Percentiles rank a stretch among this genome's conserved stretches.
Conservation (phyloP, 2,888 invertebrate species). For the Ptychoptera albimana region DNA sequence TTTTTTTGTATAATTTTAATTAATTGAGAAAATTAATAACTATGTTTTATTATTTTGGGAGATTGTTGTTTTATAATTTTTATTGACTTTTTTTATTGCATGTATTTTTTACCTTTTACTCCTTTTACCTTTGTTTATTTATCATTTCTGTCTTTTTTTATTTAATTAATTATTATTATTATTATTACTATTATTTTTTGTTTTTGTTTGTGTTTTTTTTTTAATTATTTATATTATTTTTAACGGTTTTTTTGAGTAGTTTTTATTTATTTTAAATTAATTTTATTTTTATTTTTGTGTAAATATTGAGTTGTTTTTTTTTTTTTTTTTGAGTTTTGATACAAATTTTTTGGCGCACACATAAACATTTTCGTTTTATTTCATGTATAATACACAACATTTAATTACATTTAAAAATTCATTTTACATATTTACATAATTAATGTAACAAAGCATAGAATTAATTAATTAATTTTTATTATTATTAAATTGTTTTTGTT, state of each 20-base stretch:
- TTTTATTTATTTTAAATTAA: neutral
- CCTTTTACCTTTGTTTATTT: neutral
- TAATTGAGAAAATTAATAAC: too few species aligned
- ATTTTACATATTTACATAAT: too few species aligned
- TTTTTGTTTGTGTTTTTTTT: neutral
- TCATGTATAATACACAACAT: neutral
- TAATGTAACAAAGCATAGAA: too few species aligned
- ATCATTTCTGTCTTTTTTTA: neutral
- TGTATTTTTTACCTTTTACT: neutral
- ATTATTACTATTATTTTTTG: neutral
- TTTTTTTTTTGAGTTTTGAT: too few species aligned
- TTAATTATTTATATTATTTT: neutral
- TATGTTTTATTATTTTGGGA: neutral
- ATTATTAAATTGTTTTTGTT: too few species aligned
- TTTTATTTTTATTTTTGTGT: neutral
- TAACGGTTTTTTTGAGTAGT: neutral
- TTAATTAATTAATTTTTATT: too few species aligned
- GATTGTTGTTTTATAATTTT: neutral
- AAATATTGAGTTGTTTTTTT: too few species aligned
- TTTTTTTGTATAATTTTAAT: too few species aligned
- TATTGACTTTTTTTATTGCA: neutral
- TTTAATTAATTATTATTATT: neutral
- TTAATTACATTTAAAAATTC: too few species aligned
- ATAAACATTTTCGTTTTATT: neutral
- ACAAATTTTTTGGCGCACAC: neutral